phyloP scores from a whole-genome alignment of 2,113 vertebrate genomes.

The Pholis gunnellus region DNA sequence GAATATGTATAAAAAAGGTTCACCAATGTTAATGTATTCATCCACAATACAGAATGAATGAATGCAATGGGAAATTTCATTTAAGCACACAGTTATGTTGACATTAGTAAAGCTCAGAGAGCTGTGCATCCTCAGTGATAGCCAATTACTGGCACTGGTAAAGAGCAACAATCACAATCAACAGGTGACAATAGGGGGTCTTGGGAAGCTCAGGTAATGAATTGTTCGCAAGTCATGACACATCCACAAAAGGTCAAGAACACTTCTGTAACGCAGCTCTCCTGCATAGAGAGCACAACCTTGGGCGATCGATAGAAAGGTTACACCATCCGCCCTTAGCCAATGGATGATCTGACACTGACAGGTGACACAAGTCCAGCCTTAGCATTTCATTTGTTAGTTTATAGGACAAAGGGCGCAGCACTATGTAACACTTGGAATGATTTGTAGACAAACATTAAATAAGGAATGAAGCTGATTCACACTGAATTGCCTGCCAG shows the following conservation, averaged over 20 bases:
- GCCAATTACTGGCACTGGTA: neutral
- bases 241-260: constrained; percentile 62
- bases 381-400: neutral
- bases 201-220: constrained; percentile 24
- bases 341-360: constrained; percentile 10
- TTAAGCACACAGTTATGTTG: neutral
- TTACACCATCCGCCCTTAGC: constrained; percentile 31
- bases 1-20: neutral
- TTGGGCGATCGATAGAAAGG: constrained; percentile 42
- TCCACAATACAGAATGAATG: neutral
- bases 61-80: neutral
- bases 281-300: constrained; percentile 37
- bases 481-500: neutral
- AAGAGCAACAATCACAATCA: constrained; percentile 13
- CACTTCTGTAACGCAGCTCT: constrained; percentile 54
- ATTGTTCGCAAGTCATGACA: constrained; percentile 45
- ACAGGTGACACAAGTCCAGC: neutral
- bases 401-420: neutral
- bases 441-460: neutral
- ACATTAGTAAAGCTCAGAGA: neutral
- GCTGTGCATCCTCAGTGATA: neutral
- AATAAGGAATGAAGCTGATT: neutral
- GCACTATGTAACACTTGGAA: neutral
- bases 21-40: neutral
- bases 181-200: constrained; percentile 15